Percentiles rank a stretch among this genome's conserved stretches.
Evolutionary conservation across 2,888 invertebrate genomes (phyloP).

Genomic region (Nephrocerus scutellatus): DNA sequence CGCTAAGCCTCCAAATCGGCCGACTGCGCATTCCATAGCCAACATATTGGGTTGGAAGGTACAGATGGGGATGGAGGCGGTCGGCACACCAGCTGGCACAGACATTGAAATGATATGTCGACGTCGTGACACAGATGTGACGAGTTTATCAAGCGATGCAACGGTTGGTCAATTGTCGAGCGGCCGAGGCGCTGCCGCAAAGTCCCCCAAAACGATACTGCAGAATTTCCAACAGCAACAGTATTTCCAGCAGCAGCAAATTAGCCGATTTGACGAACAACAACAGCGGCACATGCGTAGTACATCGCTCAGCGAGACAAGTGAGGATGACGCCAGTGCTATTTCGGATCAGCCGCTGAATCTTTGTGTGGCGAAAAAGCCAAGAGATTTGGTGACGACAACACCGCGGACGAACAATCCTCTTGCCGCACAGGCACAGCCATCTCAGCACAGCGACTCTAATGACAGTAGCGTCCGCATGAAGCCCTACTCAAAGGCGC

Average conservation of each 20-base stretch:
- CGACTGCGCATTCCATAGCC: constrained; percentile 81
- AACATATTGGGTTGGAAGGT: constrained; percentile 68
- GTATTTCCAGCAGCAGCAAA: constrained; percentile 36
- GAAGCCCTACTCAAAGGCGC: constrained; percentile 19
- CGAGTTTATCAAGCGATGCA: constrained; percentile 1
- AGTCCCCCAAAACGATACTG: constrained; percentile 43
- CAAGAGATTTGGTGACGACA: constrained; percentile 22
- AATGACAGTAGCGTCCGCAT: constrained; percentile 31
- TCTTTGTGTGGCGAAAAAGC: constrained; percentile 53
- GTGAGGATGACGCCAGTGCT: constrained; percentile 44
- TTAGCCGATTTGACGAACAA: constrained; percentile 23
- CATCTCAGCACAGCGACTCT: constrained; percentile 21
- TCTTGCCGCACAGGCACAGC: too few relatives aligned
- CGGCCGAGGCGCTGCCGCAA: too few relatives aligned
- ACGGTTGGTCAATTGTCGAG: too few relatives aligned
- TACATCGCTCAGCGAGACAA: constrained; percentile 47
- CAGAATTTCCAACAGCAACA: constrained; percentile 39
- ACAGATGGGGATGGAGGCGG: constrained; percentile 8
- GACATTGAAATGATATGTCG: constrained; percentile 1
- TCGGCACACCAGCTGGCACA: background rate
- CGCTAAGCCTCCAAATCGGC: constrained; percentile 69
- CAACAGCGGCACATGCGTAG: constrained; percentile 27
- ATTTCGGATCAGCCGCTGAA: constrained; percentile 53
- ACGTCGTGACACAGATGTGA: background rate
- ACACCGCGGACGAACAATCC: constrained; percentile 20